Evolutionary conservation across 1,140 invertebrate species (phyloP).

Genomic region (Euura saliciscinereae): DNA sequence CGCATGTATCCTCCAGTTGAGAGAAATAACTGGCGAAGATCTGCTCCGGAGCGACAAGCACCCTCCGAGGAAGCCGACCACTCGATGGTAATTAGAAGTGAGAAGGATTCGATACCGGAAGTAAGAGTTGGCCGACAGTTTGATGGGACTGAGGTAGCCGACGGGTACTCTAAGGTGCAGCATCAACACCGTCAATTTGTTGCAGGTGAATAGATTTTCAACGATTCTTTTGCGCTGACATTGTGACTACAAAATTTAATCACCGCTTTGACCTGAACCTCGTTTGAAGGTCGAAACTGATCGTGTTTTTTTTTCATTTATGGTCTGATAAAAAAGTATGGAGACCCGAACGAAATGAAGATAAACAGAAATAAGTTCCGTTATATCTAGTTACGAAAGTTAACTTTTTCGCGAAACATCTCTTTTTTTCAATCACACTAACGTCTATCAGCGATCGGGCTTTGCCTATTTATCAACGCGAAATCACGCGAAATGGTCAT

Average conservation of each 20-base stretch:
- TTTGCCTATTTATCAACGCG: neutral
- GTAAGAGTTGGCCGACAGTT: neutral
- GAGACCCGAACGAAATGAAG: neutral
- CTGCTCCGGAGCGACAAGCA: neutral
- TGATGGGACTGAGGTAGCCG: neutral
- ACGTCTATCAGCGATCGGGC: neutral
- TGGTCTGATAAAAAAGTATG: neutral
- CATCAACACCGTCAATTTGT: neutral
- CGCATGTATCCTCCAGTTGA: neutral
- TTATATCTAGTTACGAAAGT: neutral
- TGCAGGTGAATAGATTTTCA: neutral
- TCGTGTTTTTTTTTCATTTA: neutral
- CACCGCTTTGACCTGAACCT: neutral
- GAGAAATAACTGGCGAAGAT: neutral
- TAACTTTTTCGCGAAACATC: neutral
- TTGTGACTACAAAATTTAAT: neutral
- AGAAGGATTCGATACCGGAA: conserved; percentile 8
- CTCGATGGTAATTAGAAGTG: conserved; percentile 9
- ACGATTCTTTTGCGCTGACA: too few species aligned
- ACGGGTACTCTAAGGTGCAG: conserved; percentile 12
- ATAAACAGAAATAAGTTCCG: neutral
- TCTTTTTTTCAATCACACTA: neutral
- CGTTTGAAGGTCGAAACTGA: neutral
- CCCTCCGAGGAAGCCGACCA: neutral
- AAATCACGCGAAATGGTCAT: neutral